A percentile compares a stretch with the other conserved stretches of the same genome.
These are phyloP conservation scores for Rachycentron canadum DNA, from an alignment of 2,797 vertebrate genomes.

Conservation along the genomic window DNA sequence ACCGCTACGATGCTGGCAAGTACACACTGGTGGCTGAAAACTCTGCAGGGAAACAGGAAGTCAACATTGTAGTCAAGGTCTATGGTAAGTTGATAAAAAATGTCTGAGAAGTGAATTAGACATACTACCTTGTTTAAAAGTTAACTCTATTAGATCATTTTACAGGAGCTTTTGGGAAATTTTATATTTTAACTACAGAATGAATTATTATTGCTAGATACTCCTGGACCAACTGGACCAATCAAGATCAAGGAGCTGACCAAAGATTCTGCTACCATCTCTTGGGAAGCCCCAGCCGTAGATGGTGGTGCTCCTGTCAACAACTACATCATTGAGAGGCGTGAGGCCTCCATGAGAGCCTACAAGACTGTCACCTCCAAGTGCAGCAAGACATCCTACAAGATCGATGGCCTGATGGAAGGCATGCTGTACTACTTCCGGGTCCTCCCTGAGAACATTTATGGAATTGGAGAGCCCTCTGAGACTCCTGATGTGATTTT, in stretches of 20 bases:
- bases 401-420: slow-evolving; percentile 92
- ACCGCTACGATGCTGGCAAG: slow-evolving; percentile 98
- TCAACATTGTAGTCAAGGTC: slow-evolving; percentile 95
- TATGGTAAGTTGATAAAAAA: slow-evolving; percentile 87
- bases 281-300: slow-evolving; percentile 94
- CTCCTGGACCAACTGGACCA: slow-evolving; percentile 93
- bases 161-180: background rate
- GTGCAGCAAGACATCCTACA: slow-evolving; percentile 95
- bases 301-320: slow-evolving; percentile 97
- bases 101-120: background rate
- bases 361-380: slow-evolving; percentile 98
- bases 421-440: slow-evolving; percentile 98
- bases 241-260: slow-evolving; percentile 95
- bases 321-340: slow-evolving; percentile 97
- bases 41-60: slow-evolving; percentile 96
- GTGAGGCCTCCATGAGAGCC: slow-evolving; percentile 98
- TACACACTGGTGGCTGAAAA: slow-evolving; percentile 96
- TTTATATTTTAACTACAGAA: slow-evolving; percentile 14
- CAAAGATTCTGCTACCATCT: slow-evolving; percentile 92
- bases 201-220: slow-evolving; percentile 85
- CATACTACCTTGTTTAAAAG: background rate
- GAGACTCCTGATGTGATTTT: slow-evolving; percentile 93
- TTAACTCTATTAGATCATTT: background rate
- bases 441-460: slow-evolving; percentile 98
- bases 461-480: slow-evolving; percentile 94